Evolutionary conservation across 1,140 invertebrate species (phyloP).

Genomic region (Drosophila sp.): DNA sequence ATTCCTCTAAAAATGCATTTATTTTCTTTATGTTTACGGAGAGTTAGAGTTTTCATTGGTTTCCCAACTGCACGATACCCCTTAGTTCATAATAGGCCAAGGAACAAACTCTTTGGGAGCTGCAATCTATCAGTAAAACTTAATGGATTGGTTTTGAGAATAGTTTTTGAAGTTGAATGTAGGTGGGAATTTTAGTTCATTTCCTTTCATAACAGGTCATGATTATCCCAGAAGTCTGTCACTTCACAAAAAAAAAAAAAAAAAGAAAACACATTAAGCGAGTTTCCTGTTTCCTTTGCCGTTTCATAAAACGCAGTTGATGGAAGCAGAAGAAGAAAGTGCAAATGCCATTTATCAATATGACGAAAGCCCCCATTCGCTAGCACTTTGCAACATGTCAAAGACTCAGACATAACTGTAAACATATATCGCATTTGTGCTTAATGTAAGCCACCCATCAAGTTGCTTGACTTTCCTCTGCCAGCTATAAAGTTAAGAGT

Average conservation of each 20-base stretch:
- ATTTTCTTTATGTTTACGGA: background rate
- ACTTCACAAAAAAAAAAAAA: conserved; percentile 1
- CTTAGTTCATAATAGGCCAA: too few species aligned
- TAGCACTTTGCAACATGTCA: conserved; percentile 20
- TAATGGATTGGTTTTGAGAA: too few species aligned
- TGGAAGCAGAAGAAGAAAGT: background rate
- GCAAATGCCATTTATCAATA: conserved; percentile 28
- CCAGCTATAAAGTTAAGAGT: conserved; percentile 7
- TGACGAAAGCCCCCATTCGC: conserved; percentile 15
- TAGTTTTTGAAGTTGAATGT: too few species aligned
- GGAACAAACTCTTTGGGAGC: too few species aligned
- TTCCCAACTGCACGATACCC: too few species aligned
- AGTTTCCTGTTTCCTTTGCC: background rate
- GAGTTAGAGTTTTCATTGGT: too few species aligned
- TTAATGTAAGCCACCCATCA: conserved; percentile 26
- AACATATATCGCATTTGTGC: conserved; percentile 3
- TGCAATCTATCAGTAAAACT: too few species aligned
- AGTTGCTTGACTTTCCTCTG: conserved; percentile 9
- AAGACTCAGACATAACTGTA: conserved; percentile 9
- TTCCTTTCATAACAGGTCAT: too few species aligned
- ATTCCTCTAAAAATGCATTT: conserved; percentile 16
- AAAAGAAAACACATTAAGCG: background rate
- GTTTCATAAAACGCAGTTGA: background rate
- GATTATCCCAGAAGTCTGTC: background rate
- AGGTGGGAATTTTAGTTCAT: too few species aligned